phyloP scores from a whole-genome alignment of 2,113 vertebrate genomes.

The Triplophysa dalaica region DNA sequence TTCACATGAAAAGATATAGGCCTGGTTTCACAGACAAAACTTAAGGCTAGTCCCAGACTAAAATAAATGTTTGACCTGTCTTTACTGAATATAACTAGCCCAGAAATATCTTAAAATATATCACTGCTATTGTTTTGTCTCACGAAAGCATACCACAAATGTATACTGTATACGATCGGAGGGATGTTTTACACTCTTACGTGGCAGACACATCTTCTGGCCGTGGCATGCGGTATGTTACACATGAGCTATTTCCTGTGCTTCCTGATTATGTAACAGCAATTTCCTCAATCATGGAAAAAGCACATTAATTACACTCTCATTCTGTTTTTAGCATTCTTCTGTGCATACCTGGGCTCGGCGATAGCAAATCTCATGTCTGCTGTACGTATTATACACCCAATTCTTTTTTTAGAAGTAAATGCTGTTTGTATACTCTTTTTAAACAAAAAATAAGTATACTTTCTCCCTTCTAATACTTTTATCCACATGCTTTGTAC shows the following conservation, averaged over 20 bases:
- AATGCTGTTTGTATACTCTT: too few species aligned
- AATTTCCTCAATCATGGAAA: background rate
- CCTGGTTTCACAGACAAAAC: too few species aligned
- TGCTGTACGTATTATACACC: conserved; percentile 72
- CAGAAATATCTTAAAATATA: too few species aligned
- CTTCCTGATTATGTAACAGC: conserved; percentile 25
- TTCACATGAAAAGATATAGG: too few species aligned
- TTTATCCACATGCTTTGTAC: too few species aligned
- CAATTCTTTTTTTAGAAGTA: background rate
- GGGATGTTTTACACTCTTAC: conserved; percentile 95
- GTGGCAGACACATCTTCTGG: conserved; percentile 91
- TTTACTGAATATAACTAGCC: too few species aligned
- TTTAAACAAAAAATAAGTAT: too few species aligned
- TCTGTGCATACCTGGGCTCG: conserved; percentile 87
- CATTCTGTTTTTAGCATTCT: conserved; percentile 74
- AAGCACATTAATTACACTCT: conserved; percentile 16
- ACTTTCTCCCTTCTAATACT: too few species aligned
- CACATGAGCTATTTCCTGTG: background rate
- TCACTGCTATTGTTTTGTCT: too few species aligned
- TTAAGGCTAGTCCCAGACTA: too few species aligned
- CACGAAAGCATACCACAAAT: too few species aligned
- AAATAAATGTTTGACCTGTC: too few species aligned
- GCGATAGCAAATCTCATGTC: conserved; percentile 83
- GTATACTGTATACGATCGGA: conserved; percentile 75
- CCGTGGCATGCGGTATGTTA: conserved; percentile 84